Base-by-base conservation (phyloP, 2,888 invertebrate species). In the Trachelus troglodyta region DNA sequence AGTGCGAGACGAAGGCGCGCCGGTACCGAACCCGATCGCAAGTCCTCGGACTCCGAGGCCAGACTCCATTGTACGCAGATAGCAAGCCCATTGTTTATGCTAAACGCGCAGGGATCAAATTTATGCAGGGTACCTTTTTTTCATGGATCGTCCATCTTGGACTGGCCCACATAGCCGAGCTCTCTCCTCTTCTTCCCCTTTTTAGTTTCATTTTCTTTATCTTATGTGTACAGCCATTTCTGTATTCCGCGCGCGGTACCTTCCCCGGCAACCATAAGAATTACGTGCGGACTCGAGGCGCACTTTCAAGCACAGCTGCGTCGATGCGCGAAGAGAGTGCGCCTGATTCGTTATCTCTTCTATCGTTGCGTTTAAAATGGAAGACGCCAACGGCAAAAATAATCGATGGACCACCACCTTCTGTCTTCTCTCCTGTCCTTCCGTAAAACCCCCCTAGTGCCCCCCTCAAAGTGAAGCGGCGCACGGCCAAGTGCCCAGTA, bases 81-180 rank as follows among this genome's bases (percentile, higher is more conserved):
- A 84, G 81, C 84, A 81, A 83, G 83, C 82, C 85, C 83, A 87
- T 88, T 88, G 87, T 88, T 87, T 87, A 87, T 87, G 84, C 83
- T 80, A 82, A 84, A 79, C 83, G 78, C 79, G 79, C 80, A 79
- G 75, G 82, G 83, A 84, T 87, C 83, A 84, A 85, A 85, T 86
- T 85, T 87, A 86, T 85, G 84, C 86, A 83, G 82, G 82, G 79
- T 40, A 40, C 40, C 79, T 81, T 80, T 80, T 79, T 84, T 83
- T 85, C 81, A 80, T 81, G 82, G 83, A 82, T 81, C 80, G 81
- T 76, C 80, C 30, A 33, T 33, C 40, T 40, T 40, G 40, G 40
- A 40, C 40, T 40, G 40, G 40, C 15, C 40, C 40, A 40, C 15
- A 40, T 40, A 40, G 40, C 15, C 40, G 40, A 40, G 40, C 15